phyloP scores from a whole-genome alignment of 1,140 invertebrate genomes.

The Streblospio benedicti region DNA sequence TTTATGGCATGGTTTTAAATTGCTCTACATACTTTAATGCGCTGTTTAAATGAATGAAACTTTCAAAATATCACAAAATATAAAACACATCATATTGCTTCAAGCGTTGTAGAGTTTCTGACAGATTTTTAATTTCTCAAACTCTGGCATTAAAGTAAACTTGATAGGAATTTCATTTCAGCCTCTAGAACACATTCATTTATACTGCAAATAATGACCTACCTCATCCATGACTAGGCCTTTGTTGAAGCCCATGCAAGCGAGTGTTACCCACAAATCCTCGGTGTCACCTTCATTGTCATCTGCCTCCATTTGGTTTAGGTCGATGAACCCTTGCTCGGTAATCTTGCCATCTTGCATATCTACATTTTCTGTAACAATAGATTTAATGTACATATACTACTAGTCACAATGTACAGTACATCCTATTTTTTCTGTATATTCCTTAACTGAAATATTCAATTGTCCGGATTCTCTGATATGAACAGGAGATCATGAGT shows the following conservation, averaged over 20 bases:
- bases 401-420: neutral
- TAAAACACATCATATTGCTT: neutral
- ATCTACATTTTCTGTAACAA: constrained; percentile 45
- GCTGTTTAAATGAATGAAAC: neutral
- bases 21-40: too few species aligned
- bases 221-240: constrained; percentile 42
- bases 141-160: neutral
- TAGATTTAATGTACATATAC: too few species aligned
- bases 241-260: constrained; percentile 46
- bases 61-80: neutral
- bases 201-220: neutral
- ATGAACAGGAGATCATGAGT: too few species aligned
- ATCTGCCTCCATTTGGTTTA: constrained; percentile 49
- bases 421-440: neutral
- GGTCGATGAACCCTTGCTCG: constrained; percentile 39
- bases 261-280: constrained; percentile 47
- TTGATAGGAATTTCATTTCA: neutral
- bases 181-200: neutral
- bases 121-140: neutral
- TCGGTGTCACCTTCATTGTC: constrained; percentile 46
- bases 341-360: constrained; percentile 43
- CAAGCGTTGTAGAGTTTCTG: neutral
- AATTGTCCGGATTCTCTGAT: too few species aligned
- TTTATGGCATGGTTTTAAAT: too few species aligned
- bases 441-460: too few species aligned